Conservation (phyloP, 2,797 vertebrate species). For the Thamnophis elegans region DNA sequence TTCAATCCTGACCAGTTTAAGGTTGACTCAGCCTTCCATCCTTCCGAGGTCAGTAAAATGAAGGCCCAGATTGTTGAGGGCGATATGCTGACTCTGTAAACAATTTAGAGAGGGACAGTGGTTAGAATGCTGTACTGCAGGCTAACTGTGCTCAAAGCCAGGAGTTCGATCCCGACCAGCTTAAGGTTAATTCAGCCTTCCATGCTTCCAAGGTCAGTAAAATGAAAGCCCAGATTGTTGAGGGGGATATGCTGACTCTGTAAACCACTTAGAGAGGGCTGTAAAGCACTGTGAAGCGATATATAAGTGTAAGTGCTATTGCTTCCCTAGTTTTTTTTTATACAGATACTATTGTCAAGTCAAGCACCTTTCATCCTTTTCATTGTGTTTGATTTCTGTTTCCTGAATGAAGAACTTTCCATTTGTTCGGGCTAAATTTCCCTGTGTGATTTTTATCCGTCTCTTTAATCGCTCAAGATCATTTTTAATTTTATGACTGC, state of each 20-base stretch:
- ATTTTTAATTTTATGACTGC: not conserved
- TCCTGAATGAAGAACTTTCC: not conserved
- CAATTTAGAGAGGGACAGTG: not conserved
- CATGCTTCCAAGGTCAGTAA: not conserved
- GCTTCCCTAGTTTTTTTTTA: not conserved
- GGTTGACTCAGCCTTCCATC: not conserved
- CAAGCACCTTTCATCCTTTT: not conserved
- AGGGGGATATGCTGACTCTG: not conserved
- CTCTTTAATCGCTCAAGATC: not conserved
- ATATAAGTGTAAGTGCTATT: not conserved
- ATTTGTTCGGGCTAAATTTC: not conserved
- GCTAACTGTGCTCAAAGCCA: not conserved
- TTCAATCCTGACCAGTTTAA: not conserved
- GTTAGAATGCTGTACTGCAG: too few relatives aligned
- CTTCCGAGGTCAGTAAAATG: not conserved
- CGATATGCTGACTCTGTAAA: not conserved
- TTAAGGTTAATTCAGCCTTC: not conserved
- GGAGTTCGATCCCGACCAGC: not conserved
- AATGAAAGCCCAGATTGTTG: not conserved
- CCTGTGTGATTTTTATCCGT: not conserved
- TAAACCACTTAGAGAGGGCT: not conserved
- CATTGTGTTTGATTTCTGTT: not conserved
- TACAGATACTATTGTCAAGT: not conserved
- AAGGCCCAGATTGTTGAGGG: not conserved
- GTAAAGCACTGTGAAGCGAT: not conserved